Evolutionary conservation across 2,113 vertebrate species (phyloP).

Genomic region (Paedocypris sp.): DNA sequence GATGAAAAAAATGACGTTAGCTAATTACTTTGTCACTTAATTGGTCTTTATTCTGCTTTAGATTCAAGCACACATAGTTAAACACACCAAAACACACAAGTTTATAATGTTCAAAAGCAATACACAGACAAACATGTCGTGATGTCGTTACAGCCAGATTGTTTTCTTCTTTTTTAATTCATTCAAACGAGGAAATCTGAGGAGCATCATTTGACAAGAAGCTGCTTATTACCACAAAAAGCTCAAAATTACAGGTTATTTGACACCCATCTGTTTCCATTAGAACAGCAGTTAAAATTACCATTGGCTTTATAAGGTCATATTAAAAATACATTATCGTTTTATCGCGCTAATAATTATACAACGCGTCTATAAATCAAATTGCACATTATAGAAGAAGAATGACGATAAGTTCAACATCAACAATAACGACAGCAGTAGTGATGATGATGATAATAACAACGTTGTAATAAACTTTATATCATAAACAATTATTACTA

Average conservation of each 20-base stretch:
- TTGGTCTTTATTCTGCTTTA: neutral
- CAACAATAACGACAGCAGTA: no score
- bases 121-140: neutral
- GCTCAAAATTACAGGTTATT: constrained; percentile 35
- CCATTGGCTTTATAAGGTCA: constrained; percentile 26
- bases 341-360: constrained; percentile 1
- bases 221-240: constrained; percentile 19
- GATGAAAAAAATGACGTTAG: no score
- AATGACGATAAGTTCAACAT: no score
- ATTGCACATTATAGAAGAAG: neutral
- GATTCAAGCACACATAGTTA: no score
- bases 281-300: constrained; percentile 31
- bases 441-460: no score
- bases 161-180: neutral
- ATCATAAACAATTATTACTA: no score
- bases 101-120: no score
- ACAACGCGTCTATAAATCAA: neutral
- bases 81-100: neutral
- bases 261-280: constrained; percentile 31
- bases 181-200: neutral
- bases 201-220: constrained; percentile 3
- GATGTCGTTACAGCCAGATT: neutral
- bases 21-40: no score
- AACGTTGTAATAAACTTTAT: no score
- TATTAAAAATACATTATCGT: constrained; percentile 15